phyloP scores from a whole-genome alignment of 2,888 invertebrate species.

The Erpobdella octoculata region DNA sequence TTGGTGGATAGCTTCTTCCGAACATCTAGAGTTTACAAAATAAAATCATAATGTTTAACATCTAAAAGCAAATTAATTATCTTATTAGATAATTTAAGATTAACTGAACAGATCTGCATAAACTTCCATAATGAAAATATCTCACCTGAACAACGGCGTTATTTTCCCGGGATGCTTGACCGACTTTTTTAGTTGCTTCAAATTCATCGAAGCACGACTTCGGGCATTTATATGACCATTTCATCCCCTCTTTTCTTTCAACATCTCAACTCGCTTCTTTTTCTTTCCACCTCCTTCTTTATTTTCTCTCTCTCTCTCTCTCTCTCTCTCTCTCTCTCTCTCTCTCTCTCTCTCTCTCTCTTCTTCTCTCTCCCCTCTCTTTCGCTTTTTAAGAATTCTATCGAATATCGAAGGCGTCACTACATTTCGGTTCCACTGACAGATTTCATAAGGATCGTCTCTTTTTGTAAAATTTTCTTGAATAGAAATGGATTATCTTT shows the following conservation, averaged over 20 bases:
- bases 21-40: background rate
- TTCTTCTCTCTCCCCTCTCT: background rate
- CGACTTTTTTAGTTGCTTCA: background rate
- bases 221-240: too few relatives aligned
- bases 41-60: background rate
- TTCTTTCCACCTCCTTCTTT: background rate
- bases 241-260: too few relatives aligned
- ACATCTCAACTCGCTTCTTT: too few relatives aligned
- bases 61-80: background rate
- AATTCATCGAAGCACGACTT: background rate
- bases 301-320: background rate
- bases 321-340: background rate
- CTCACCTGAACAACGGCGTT: background rate
- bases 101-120: background rate
- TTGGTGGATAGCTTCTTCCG: slow-evolving; percentile 1
- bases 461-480: too few relatives aligned
- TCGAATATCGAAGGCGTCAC: background rate
- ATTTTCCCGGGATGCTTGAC: background rate
- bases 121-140: background rate
- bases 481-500: too few relatives aligned
- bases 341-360: background rate
- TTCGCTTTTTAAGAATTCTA: background rate
- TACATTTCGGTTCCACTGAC: too few relatives aligned
- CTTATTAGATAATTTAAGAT: background rate
- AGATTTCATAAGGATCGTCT: too few relatives aligned